Evolutionary conservation across 2,888 invertebrate species (phyloP), one percentile per base, ranked within the genome.

Genomic region (Caenorhabditis drosophilae): DNA sequence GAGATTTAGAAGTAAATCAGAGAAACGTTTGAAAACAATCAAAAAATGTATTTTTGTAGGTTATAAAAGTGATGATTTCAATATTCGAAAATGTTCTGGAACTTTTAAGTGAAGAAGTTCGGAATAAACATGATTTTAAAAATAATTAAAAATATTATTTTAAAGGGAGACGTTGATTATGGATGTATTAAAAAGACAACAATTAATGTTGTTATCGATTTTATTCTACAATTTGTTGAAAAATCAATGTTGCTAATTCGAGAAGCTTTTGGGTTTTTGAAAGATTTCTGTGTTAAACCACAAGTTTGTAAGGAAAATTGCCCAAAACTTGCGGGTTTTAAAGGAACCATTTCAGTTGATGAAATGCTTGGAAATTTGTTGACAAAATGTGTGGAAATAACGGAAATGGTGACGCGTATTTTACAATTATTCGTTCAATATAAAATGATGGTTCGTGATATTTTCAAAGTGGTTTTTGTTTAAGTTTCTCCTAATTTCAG

Each of bases 391-490:
- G 25, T 42, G 11, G 64, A 64, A 31, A 27, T 64, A 2, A 64
- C 64, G 18, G 58, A 58, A 38, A n/a, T 64, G 20, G 53, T 64
- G 1, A 54, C 64, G 11, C 35, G 64, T 6, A 31, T 47, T 16
- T 50, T 64, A 20, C 64, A 64, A 55, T 35, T 64, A 12, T 58
- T 58, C n/a, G 58, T 64, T 0, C 64, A 64, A 26, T 64, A 58
- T 44, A 64, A 64, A 47, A 46, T 64, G 46, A 55, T 58, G 51
- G 47, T 47, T 6, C 9, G 27, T 16, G 27, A 11, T n/a, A n/a
- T n/a, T n/a, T n/a, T n/a, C n/a, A n/a, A n/a, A n/a, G n/a, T n/a
- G n/a, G n/a, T n/a, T n/a, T n/a, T 15, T 4, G n/a, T n/a, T 36
- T n/a, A 36, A 15, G n/a, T 12, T 36, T 36, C 7, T 15, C 23